Base-by-base conservation (phyloP, 2,113 vertebrate genomes). In the Pseudorasbora parva region DNA sequence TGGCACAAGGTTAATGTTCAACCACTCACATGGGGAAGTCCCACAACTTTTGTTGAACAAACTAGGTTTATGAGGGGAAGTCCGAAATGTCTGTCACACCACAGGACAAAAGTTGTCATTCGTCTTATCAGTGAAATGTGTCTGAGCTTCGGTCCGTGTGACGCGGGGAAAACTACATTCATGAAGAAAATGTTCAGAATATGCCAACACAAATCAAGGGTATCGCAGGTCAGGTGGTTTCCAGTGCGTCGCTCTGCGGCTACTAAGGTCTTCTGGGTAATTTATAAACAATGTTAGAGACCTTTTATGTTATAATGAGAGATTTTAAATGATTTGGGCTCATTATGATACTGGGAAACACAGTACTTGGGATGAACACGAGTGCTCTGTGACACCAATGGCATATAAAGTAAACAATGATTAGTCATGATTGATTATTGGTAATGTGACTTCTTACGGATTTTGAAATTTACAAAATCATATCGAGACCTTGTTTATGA, bases 1-100 rank as follows among this genome's bases (percentile, higher is more conserved):
- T 43, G 33, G 23, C 27, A n/a, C 33, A 1, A 43, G 21, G 41
- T 43, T 25, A 59, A 43, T 5, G 12, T 60, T 60, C 56, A 60
- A 45, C 37, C 33, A 25, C 56, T 45, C 23, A 25, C 5, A 25
- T 3, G 4, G 75, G 75, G 75, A 60, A 78, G 43, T 59, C 37
- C 75, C 54, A 25, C 7, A 23, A 37, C 0, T 8, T 77, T 59
- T 77, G 11, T 23, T 41, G 19, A 77, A 41, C 30, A n/a, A 76
- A 23, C 56, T 17, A 43, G 30, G 23, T 59, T 25, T 19, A 45
- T 45, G 7, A 25, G 73, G 82, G 82, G 43, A 83, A 68, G 45
- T 49, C 72, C 19, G 5, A 60, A 49, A 41, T 17, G 1, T 4
- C 3, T 25, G 8, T 17, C 37, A 59, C 14, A 1, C 2, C 2